Conservation (phyloP, 2,797 vertebrate genomes). For the Neosalanx taihuensis region DNA sequence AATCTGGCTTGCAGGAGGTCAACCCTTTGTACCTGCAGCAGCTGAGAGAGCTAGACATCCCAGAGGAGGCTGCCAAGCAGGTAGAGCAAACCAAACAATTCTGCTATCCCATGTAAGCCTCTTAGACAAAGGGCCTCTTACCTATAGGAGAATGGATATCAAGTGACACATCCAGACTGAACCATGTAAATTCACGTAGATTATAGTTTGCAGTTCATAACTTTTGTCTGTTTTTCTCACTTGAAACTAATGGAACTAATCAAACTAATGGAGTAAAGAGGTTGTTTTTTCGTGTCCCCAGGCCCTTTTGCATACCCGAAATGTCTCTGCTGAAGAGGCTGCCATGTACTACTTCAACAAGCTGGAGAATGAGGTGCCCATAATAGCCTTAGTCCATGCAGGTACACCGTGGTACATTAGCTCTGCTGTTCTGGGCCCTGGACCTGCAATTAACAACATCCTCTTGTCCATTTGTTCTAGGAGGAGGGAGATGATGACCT, state of each 20-base stretch:
- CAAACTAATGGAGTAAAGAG: too few relatives aligned
- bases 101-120: too few relatives aligned
- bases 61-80: conserved; percentile 81
- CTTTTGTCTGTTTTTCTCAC: too few relatives aligned
- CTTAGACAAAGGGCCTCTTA: too few relatives aligned
- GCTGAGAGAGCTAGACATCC: conserved; percentile 79
- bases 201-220: too few relatives aligned
- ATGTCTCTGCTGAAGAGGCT: conserved; percentile 81
- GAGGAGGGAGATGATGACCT: conserved; percentile 76
- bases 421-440: too few relatives aligned
- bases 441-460: conserved; percentile 21
- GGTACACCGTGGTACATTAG: conserved; percentile 47
- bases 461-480: conserved; percentile 53
- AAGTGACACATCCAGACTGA: neutral
- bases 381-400: conserved; percentile 60
- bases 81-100: conserved; percentile 40
- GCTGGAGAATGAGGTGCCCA: conserved; percentile 81
- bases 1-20: conserved; percentile 67
- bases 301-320: conserved; percentile 81
- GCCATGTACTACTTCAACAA: conserved; percentile 87
- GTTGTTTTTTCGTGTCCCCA: conserved; percentile 40
- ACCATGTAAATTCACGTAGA: too few relatives aligned
- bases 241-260: too few relatives aligned
- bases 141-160: neutral
- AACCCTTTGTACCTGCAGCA: conserved; percentile 78